Evolutionary conservation across 2,888 invertebrate species (phyloP), one percentile per base, ranked within the genome.

Genomic region (Orthonychiurus folsomi): DNA sequence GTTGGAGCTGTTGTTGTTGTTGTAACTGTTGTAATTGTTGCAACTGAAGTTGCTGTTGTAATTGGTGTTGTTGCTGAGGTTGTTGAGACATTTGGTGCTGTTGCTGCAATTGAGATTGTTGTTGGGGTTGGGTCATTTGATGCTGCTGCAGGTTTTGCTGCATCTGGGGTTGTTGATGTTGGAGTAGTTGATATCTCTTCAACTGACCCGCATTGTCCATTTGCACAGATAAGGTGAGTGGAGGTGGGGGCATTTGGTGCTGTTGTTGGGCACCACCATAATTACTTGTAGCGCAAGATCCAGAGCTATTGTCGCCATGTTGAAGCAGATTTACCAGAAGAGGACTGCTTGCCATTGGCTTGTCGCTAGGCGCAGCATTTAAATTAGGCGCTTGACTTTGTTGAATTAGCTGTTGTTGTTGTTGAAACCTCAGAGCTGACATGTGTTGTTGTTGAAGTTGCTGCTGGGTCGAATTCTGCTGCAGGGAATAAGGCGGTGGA

Each of bases 271-370:
- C n/a, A 12, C 48, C 48, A n/a, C 48, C 48, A 48, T 48, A 15
- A 48, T 48, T 48, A n/a, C n/a, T n/a, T n/a, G n/a, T n/a, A n/a
- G n/a, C n/a, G n/a, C n/a, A n/a, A n/a, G n/a, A n/a, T n/a, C n/a
- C n/a, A 12, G 48, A 12, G n/a, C n/a, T 23, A 23, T 23, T 56
- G 15, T 65, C 76, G 75, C 92, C 92, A 75, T 89, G 93, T 80
- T 94, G 93, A 73, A 94, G 80, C 71, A 94, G 79, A 78, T 94
- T 94, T 37, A 94, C 94, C 69, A 94, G 81, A 71, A 94, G 80
- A 24, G 94, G 94, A 75, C 93, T 93, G 69, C 86, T 91, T n/a
- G n/a, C n/a, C 77, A 87, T 84, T 62, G 88, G 88, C 70, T 57
- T 57, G 47, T 57, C 57, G 47, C 57, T 37, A n/a, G 57, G 15